Base-by-base conservation (phyloP, 2,888 invertebrate species). In the Nomada ruficornis region DNA sequence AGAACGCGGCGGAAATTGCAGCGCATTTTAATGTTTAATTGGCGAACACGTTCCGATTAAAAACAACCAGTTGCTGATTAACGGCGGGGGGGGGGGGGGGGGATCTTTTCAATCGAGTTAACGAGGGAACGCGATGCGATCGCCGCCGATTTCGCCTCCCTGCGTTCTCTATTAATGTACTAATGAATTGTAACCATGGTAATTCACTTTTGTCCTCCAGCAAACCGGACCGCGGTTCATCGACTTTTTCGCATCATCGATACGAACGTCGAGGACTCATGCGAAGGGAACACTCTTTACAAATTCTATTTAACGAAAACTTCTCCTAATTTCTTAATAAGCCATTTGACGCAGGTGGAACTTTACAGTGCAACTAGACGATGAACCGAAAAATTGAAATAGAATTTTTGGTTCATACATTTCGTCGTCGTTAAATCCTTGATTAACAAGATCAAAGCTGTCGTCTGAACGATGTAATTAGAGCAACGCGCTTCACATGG, bases 21-120 rank as follows among this genome's bases (percentile, higher is more conserved):
- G 76, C 42, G 78, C 67, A 85, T 86, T 86, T 86, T 86, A 86
- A 86, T 86, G 86, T 86, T 86, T 86, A 86, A 86, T 86, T 86
- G 84, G 76, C 63, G 64, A 72, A 63, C 84, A 71, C 67, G 64
- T 42, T 62, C 18, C 78, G 83, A 79, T 85, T 76, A 85, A 85
- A 85, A 86, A 83, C 69, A 68, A 59, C 74, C 71, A 23, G 54
- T 64, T 57, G 59, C 71, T 77, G 75, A 71, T 82, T 82, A 75
- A 36, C 29, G 11, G 20, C 10, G 1, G 57, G 13, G 44, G n/a
- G 26, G 15, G 18, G 52, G 18, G 52, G 44, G 23, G 44, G 57
- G 69, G 81, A 81, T 83, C 81, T 81, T 83, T 83, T 77, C 77
- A 83, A 81, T 83, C 77, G 72, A 77, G 73, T 77, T 77, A 81